Evolutionary conservation across 2,888 invertebrate species (phyloP).

Genomic region (Andrena haemorrhoa): DNA sequence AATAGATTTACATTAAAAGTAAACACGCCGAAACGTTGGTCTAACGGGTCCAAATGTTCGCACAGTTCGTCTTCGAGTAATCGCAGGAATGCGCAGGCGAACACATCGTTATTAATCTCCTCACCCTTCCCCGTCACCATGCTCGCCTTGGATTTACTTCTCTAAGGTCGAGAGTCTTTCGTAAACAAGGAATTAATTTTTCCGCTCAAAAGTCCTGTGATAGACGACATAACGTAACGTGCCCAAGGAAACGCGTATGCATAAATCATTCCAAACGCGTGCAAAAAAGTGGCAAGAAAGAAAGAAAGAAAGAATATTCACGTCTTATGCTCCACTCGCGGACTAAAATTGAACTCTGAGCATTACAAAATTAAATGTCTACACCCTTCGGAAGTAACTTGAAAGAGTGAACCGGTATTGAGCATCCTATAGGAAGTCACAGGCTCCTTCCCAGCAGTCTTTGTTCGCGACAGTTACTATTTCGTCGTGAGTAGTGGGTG

Average conservation of each 20-base stretch:
- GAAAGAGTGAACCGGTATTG: neutral
- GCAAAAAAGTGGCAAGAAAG: too few species aligned
- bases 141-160: neutral
- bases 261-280: neutral
- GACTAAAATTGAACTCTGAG: too few species aligned
- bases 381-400: neutral
- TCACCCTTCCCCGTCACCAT: neutral
- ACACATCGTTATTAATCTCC: neutral
- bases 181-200: neutral
- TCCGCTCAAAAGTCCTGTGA: neutral
- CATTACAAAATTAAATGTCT: too few species aligned
- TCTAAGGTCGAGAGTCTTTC: neutral
- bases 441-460: neutral
- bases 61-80: constrained; percentile 5
- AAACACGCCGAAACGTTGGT: constrained; percentile 46
- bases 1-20: constrained; percentile 61
- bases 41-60: constrained; percentile 25
- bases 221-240: neutral
- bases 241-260: neutral
- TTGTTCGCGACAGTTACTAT: neutral
- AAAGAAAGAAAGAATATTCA: too few species aligned
- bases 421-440: neutral
- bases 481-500: constrained; percentile 16
- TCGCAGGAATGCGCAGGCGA: neutral
- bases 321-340: too few species aligned